A percentile compares a stretch with the other conserved stretches of the same genome.
These are phyloP conservation scores for Phallusia fumigata DNA, from an alignment of 23 tunicate species.

Conservation along the genomic window DNA sequence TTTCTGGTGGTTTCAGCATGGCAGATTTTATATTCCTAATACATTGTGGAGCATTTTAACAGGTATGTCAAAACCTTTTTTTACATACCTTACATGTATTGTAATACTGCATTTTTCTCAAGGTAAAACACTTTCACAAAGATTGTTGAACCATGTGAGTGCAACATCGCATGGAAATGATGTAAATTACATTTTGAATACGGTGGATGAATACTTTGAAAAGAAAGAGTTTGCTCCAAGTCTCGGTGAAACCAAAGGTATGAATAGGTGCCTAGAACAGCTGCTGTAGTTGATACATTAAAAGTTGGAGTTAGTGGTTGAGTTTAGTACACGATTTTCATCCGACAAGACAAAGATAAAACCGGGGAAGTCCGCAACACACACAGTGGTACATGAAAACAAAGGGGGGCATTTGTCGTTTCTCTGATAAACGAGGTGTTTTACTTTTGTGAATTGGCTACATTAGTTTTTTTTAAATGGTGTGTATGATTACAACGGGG, in stretches of 20 bases:
- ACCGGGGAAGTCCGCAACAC: too few species aligned
- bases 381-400: too few species aligned
- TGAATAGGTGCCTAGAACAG: too few species aligned
- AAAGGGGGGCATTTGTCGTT: too few species aligned
- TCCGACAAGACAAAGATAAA: too few species aligned
- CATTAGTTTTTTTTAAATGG: too few species aligned
- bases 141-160: conserved; percentile 15
- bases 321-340: too few species aligned
- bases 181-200: not conserved
- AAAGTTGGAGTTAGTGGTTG: too few species aligned
- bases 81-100: not conserved
- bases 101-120: not conserved
- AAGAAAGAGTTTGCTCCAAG: conserved; percentile 78
- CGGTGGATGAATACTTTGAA: conserved; percentile 50
- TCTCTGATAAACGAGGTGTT: too few species aligned
- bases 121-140: conserved; percentile 40
- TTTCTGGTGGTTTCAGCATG: conserved; percentile 84
- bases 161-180: not conserved
- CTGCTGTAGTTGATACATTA: too few species aligned
- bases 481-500: too few species aligned
- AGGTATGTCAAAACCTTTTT: conserved; percentile 27
- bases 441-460: too few species aligned
- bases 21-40: conserved; percentile 67
- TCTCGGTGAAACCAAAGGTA: conserved; percentile 67
- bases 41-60: conserved; percentile 43